A percentile compares a stretch with the other conserved stretches of the same genome.
Conservation (phyloP, 2,888 invertebrate genomes). For the Teleogryllus oceanicus region DNA sequence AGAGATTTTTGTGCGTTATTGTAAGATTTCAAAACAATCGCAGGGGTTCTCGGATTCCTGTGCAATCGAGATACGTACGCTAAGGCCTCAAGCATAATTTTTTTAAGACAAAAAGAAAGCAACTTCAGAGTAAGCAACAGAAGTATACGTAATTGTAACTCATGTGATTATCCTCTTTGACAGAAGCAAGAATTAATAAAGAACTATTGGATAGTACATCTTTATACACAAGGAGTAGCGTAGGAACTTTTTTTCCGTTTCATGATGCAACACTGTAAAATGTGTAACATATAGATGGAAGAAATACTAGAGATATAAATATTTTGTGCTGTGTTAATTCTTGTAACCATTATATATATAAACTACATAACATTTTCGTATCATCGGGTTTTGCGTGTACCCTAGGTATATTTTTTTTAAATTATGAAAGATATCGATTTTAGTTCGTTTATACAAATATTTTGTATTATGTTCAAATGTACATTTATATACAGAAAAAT, state of each 20-base stretch:
- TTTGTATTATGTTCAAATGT: conserved; percentile 23
- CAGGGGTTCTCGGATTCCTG: neutral
- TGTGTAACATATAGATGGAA: conserved; percentile 26
- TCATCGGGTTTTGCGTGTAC: conserved; percentile 25
- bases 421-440: conserved; percentile 25
- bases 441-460: conserved; percentile 21
- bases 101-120: neutral
- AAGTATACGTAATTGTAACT: conserved; percentile 3
- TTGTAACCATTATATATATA: conserved; percentile 27
- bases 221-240: conserved; percentile 21
- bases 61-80: conserved; percentile 11
- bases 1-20: conserved; percentile 18
- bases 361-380: conserved; percentile 25
- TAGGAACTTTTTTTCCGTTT: conserved; percentile 26
- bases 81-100: neutral
- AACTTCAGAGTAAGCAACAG: conserved; percentile 2
- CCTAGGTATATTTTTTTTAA: conserved; percentile 19
- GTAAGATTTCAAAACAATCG: conserved; percentile 1
- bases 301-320: conserved; percentile 26
- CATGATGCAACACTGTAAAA: conserved; percentile 26
- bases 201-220: conserved; percentile 18
- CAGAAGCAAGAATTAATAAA: neutral
- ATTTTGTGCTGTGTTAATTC: conserved; percentile 33
- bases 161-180: conserved; percentile 12
- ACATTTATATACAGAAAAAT: conserved; percentile 20